These are phyloP conservation scores for Pseudachorutes palmiensis DNA, from an alignment of 1,140 invertebrate genomes.

Conservation along the genomic window DNA sequence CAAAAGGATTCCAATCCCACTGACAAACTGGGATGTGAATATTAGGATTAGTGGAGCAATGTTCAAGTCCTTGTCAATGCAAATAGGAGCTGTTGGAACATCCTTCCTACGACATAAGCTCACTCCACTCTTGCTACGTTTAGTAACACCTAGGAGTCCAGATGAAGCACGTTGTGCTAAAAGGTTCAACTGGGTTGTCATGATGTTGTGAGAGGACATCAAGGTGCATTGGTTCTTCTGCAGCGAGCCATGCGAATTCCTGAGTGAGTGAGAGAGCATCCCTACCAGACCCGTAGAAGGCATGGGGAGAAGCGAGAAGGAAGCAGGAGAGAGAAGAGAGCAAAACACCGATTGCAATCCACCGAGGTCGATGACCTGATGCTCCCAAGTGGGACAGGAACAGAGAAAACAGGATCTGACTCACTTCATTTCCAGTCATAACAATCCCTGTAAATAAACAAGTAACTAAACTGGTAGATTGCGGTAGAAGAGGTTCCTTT, in stretches of 20 bases:
- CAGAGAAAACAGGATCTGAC: constrained; percentile 51
- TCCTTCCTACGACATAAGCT: not conserved
- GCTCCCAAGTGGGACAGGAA: constrained; percentile 60
- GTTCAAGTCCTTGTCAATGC: not conserved
- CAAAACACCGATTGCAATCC: constrained; percentile 61
- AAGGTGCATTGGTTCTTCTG: not conserved
- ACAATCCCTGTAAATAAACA: constrained; percentile 61
- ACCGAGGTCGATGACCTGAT: constrained; percentile 58
- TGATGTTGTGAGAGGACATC: not conserved
- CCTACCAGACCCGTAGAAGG: constrained; percentile 61
- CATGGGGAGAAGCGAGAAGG: constrained; percentile 60
- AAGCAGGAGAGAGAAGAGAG: constrained; percentile 61
- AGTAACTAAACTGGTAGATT: no score
- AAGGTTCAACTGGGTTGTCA: not conserved
- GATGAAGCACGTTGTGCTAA: not conserved
- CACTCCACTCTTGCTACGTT: not conserved
- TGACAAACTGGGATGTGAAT: constrained; percentile 59
- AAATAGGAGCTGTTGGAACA: constrained; percentile 7
- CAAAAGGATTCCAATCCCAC: constrained; percentile 59
- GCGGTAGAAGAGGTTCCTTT: no score
- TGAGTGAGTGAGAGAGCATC: constrained; percentile 48
- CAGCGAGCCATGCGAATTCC: not conserved
- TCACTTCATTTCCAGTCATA: constrained; percentile 60
- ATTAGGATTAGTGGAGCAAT: constrained; percentile 51
- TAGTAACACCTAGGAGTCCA: not conserved